Percentiles rank a stretch among this genome's conserved stretches.
Evolutionary conservation across 2,113 vertebrate species (phyloP).

Genomic region (Pedionomus torquatus): DNA sequence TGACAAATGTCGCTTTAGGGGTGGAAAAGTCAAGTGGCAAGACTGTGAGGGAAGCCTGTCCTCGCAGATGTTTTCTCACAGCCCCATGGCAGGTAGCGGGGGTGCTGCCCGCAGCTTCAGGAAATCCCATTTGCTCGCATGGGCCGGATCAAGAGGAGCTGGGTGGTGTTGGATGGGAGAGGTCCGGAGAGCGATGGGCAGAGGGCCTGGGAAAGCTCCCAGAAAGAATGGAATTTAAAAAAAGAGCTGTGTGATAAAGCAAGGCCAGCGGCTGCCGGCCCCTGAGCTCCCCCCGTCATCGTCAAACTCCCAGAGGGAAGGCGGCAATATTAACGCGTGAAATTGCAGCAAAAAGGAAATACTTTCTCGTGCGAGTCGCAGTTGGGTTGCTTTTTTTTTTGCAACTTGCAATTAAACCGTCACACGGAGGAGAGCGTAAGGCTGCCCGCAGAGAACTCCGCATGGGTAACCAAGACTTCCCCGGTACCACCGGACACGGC

Average conservation of each 20-base stretch:
- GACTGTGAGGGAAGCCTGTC: background rate
- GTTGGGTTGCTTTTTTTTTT: background rate
- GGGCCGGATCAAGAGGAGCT: background rate
- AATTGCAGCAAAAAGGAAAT: background rate
- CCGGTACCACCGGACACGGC: background rate
- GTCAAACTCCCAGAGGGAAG: background rate
- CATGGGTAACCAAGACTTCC: background rate
- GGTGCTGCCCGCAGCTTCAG: background rate
- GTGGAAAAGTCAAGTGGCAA: background rate
- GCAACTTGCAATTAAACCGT: background rate
- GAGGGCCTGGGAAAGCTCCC: background rate
- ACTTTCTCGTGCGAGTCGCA: background rate
- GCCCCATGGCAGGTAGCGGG: background rate
- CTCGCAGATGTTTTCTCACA: background rate
- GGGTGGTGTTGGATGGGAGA: background rate
- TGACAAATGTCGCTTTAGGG: background rate
- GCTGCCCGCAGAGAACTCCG: background rate
- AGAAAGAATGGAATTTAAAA: background rate
- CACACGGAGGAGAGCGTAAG: background rate
- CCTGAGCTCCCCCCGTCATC: background rate
- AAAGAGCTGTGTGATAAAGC: background rate
- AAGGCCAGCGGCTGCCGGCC: background rate
- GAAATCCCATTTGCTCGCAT: background rate
- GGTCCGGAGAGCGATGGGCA: background rate
- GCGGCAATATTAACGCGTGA: background rate